Percentiles rank a stretch among this genome's conserved stretches.
These are phyloP conservation scores for Eurytoma californica DNA, from an alignment of 2,888 invertebrate species.

Conservation along the genomic window DNA sequence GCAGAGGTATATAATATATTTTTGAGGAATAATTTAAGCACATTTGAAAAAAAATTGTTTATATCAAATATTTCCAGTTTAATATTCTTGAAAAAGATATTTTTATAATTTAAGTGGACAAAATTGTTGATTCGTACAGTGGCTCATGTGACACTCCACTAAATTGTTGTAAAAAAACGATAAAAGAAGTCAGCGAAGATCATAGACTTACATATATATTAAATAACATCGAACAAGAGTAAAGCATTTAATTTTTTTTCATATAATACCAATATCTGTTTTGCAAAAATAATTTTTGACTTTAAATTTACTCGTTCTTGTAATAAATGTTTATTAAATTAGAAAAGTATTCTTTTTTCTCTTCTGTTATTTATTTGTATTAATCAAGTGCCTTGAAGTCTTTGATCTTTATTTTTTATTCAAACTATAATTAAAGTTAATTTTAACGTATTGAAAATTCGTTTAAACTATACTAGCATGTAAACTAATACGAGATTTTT, in stretches of 20 bases:
- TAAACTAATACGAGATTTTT: conserved; percentile 2
- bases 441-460: conserved; percentile 1
- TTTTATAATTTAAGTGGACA: not conserved
- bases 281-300: too few species aligned
- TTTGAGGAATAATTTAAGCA: not conserved
- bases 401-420: conserved; percentile 23
- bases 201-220: too few species aligned
- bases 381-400: conserved; percentile 5
- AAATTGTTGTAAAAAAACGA: too few species aligned
- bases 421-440: not conserved
- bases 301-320: too few species aligned
- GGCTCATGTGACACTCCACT: too few species aligned
- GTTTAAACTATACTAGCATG: not conserved
- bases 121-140: not conserved
- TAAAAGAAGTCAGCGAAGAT: too few species aligned
- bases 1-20: conserved; percentile 9
- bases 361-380: not conserved
- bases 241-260: too few species aligned
- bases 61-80: not conserved
- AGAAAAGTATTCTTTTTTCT: not conserved
- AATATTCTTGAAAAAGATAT: too few species aligned
- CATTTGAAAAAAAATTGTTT: not conserved
- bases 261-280: too few species aligned
- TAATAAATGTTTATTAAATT: not conserved
- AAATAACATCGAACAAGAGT: too few species aligned